Percentiles rank a stretch among this genome's conserved stretches.
These are phyloP conservation scores for Piprites chloris DNA, from an alignment of 2,113 vertebrate genomes.

Conservation along the genomic window DNA sequence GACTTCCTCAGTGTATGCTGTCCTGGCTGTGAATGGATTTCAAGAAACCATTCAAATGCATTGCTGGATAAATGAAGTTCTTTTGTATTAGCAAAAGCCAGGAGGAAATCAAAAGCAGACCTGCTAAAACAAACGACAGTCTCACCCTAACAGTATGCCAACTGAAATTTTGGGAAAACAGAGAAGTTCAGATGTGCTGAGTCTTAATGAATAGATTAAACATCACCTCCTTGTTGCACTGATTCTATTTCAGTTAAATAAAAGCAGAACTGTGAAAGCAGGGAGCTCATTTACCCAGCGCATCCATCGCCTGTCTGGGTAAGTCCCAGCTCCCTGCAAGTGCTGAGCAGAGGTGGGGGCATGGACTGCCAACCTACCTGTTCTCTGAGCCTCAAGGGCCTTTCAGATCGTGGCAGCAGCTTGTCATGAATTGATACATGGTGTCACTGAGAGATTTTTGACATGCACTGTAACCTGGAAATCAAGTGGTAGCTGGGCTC, in stretches of 20 bases:
- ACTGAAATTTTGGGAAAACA: slow-evolving; percentile 34
- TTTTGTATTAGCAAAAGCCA: slow-evolving; percentile 14
- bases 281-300: background rate
- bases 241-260: slow-evolving; percentile 5
- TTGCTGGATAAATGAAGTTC: background rate
- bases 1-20: background rate
- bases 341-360: slow-evolving; percentile 11
- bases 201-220: background rate
- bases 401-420: slow-evolving; percentile 66
- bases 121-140: slow-evolving; percentile 2
- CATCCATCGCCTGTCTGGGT: background rate
- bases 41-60: background rate
- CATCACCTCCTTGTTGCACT: slow-evolving; percentile 11
- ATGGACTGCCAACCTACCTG: slow-evolving; percentile 77
- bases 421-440: slow-evolving; percentile 67
- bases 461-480: slow-evolving; percentile 71
- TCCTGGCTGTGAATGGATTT: slow-evolving; percentile 22
- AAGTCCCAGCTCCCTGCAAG: background rate
- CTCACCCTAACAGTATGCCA: background rate
- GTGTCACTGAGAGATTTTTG: slow-evolving; percentile 68
- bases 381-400: slow-evolving; percentile 71
- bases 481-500: slow-evolving; percentile 67
- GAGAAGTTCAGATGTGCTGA: slow-evolving; percentile 31
- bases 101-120: slow-evolving; percentile 41
- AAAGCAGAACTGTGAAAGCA: background rate